Evolutionary conservation across 2,113 vertebrate species (phyloP), one percentile per base, ranked within the genome.

Genomic region (Dipodomys stephensi): DNA sequence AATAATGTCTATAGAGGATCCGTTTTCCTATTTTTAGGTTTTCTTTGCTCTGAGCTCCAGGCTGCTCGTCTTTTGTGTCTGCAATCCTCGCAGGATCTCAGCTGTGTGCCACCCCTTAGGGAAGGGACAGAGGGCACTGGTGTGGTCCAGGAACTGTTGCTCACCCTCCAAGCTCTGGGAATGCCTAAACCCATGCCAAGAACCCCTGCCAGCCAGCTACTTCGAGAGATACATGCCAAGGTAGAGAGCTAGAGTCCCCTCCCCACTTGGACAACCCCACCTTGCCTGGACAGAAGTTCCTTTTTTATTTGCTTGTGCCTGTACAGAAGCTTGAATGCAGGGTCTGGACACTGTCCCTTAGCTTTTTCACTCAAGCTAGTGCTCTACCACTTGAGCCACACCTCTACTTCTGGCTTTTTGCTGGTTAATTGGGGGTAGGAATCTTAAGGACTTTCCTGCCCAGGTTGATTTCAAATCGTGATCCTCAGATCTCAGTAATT

Each of bases 41-140:
- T 98, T 83, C 97, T 98, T 71, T 96, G 97, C 84, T 97, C 98
- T 0, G 98, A 98, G 87, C 97, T 98, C 30, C 97, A 98, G 77
- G 98, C 98, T 12, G 97, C 97, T 27, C 96, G 95, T 27, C 95
- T 98, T n/a, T 95, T 98, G 44, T 32, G 18, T 25, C n/a, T 95
- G 44, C 87, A 46, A 2, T 30, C 8, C 20, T 16, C 1, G 25
- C 65, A 28, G 10, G 80, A 82, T 35, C 8, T 93, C 69, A 80
- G 32, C 22, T 77, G 23, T 8, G 7, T 19, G 11, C 73, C 8
- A 0, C 32, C 65, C 9, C 0, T 28, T 84, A 72, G 64, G 25
- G 49, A 83, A 76, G 78, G 35, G 2, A 19, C 49, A n/a, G 46
- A 78, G 32, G 30, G 4, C 60, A 46, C 76, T 3, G 78, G 28